Base-by-base conservation (phyloP, 35 echinoderm and acorn worm genomes). In the Anneissia japonica region DNA sequence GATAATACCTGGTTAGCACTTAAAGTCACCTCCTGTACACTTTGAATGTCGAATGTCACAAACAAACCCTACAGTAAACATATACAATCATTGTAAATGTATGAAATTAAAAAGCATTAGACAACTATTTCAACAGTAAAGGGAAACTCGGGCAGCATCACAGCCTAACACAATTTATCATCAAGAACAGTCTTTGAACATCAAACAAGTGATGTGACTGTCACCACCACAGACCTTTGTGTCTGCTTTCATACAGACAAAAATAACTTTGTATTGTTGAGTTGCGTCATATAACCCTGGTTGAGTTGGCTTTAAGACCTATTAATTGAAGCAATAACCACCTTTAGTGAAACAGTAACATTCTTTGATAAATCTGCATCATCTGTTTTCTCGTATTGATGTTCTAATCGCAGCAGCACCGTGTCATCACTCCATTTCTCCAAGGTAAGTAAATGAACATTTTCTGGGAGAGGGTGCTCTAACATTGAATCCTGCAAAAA, bases 361-460 rank as follows among this genome's bases (percentile, higher is more conserved):
- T 83, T 80, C 38, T 93, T 91, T 0, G 96, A 99, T 43, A 87
- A 77, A 36, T 35, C 76, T 36, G 86, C 72, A 86, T 92, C 88
- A 30, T 99, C 96, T 23, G 51, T 75, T 4, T 35, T 74, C 43
- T 83, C 91, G 90, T 91, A 99, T 80, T 94, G 93, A 73, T 99
- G 92, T 85, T 99, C 96, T 45, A 93, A 77, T 29, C 96, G 64
- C 12, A 99, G 37, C 34, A 99, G 79, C 7, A 91, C 19, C 6
- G 81, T 78, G 28, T 90, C 72, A 26, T 82, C 74, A 16, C 73
- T 73, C 83, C 89, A 84, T 23, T 64, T 64, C 83, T 99, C 96
- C 26, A 99, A 74, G 0, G 96, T 99, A 30, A 99, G 75, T 0
- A 99, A 87, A 89, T 99, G 96, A 35, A 99, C 92, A 29, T 94